These are phyloP conservation scores for Pampus argenteus DNA, from an alignment of 2,797 vertebrate genomes.

Conservation along the genomic window DNA sequence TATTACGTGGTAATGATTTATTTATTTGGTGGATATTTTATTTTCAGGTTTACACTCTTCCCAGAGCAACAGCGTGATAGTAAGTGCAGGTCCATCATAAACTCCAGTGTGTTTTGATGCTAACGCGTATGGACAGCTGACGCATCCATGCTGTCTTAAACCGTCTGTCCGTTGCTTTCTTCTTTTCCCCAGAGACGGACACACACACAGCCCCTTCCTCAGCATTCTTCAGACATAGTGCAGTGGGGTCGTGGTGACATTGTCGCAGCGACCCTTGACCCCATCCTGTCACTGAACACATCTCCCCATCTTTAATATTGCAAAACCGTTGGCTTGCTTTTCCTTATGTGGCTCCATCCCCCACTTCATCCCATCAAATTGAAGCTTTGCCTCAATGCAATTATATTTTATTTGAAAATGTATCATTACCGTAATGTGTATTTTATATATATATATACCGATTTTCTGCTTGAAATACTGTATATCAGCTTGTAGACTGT, in stretches of 20 bases:
- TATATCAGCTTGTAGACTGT: neutral
- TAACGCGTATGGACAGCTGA: conserved; percentile 41
- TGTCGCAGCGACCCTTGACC: conserved; percentile 58
- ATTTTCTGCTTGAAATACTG: neutral
- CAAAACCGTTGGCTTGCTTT: conserved; percentile 12
- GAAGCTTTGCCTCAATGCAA: neutral
- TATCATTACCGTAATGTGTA: too few species aligned
- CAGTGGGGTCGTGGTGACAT: conserved; percentile 45
- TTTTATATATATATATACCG: too few species aligned
- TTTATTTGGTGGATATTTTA: neutral
- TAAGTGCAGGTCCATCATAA: conserved; percentile 5
- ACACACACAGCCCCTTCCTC: neutral
- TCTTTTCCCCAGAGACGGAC: conserved; percentile 35
- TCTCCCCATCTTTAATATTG: conserved; percentile 36
- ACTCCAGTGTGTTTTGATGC: conserved; percentile 14
- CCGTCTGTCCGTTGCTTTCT: conserved; percentile 19
- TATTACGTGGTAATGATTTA: too few species aligned
- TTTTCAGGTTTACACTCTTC: neutral
- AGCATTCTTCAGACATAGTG: conserved; percentile 42
- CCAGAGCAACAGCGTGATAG: neutral
- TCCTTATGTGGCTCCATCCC: conserved; percentile 33
- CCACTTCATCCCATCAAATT: neutral
- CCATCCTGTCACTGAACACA: conserved; percentile 60
- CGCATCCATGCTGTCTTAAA: conserved; percentile 19
- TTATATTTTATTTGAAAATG: neutral